phyloP scores from a whole-genome alignment of 2,797 vertebrate species.

The Melanotaenia pygmaea region DNA sequence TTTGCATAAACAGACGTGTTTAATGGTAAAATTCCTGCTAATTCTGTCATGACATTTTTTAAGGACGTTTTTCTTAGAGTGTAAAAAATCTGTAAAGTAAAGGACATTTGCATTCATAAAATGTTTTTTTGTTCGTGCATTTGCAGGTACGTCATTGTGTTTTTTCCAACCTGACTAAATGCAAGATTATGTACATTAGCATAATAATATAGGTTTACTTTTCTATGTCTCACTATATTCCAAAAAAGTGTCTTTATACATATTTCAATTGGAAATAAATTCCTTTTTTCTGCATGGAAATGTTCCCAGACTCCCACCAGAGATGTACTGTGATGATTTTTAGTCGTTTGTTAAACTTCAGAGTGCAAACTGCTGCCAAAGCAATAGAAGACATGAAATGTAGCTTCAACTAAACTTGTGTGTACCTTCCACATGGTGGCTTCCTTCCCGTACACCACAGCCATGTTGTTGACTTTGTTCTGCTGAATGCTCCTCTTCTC shows the following conservation, averaged over 20 bases:
- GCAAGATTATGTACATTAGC: no score
- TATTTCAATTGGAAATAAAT: not conserved
- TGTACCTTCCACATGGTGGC: slow-evolving; percentile 96
- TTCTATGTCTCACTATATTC: not conserved
- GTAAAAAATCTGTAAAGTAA: not conserved
- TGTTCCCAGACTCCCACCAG: not conserved
- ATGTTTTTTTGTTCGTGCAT: not conserved
- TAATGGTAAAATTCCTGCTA: no score
- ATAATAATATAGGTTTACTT: no score
- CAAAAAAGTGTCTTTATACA: not conserved
- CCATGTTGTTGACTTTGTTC: slow-evolving; percentile 91
- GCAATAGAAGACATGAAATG: not conserved
- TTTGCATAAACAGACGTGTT: no score
- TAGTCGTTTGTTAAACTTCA: not conserved
- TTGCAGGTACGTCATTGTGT: not conserved
- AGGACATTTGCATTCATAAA: not conserved
- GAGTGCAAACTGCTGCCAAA: not conserved
- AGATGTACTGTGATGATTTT: not conserved
- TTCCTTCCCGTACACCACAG: slow-evolving; percentile 93
- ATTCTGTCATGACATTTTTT: no score
- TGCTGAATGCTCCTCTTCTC: slow-evolving; percentile 88
- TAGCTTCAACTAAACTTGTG: not conserved
- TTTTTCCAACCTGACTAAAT: not conserved
- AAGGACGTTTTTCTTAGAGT: no score
- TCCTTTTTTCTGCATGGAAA: not conserved